These are phyloP conservation scores for Hippocampus guttulatus DNA, from an alignment of 2,113 vertebrate genomes.

Conservation along the genomic window DNA sequence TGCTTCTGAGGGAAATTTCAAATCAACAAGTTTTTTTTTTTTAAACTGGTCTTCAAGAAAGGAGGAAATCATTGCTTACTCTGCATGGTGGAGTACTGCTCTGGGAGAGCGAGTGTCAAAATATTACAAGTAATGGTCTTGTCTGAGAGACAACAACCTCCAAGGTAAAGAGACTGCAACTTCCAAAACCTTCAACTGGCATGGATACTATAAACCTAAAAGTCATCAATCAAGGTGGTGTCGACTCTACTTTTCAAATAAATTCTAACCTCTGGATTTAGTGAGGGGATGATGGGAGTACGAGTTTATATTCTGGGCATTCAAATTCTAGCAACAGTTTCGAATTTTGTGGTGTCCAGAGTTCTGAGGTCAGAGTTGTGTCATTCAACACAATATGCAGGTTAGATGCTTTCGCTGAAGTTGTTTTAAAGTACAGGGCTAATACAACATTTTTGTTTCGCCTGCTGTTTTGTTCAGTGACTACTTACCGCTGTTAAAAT, in stretches of 20 bases:
- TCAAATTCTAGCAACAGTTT: slow-evolving; percentile 25
- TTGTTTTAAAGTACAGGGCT: not conserved
- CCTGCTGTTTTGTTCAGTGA: not conserved
- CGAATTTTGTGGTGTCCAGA: slow-evolving; percentile 23
- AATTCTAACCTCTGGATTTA: slow-evolving; percentile 46
- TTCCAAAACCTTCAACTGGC: slow-evolving; percentile 55
- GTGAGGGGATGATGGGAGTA: slow-evolving; percentile 9
- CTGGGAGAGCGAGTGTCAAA: slow-evolving; percentile 42
- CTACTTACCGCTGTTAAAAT: not conserved
- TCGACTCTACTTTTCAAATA: slow-evolving; percentile 62
- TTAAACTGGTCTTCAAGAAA: slow-evolving; percentile 7
- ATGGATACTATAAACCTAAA: slow-evolving; percentile 55
- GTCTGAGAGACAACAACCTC: slow-evolving; percentile 40
- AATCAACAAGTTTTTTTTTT: slow-evolving; percentile 32
- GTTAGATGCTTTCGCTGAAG: not conserved
- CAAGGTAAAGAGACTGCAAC: slow-evolving; percentile 41
- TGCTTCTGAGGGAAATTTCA: slow-evolving; percentile 32
- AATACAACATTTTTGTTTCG: not conserved
- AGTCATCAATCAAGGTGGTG: slow-evolving; percentile 58
- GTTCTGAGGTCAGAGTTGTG: not conserved
- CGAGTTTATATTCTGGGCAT: slow-evolving; percentile 36
- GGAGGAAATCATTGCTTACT: slow-evolving; percentile 26
- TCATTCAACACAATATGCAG: not conserved
- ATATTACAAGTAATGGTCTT: slow-evolving; percentile 52
- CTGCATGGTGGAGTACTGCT: slow-evolving; percentile 21